phyloP scores from a whole-genome alignment of 2,113 vertebrate genomes.

The Tauraco erythrolophus region DNA sequence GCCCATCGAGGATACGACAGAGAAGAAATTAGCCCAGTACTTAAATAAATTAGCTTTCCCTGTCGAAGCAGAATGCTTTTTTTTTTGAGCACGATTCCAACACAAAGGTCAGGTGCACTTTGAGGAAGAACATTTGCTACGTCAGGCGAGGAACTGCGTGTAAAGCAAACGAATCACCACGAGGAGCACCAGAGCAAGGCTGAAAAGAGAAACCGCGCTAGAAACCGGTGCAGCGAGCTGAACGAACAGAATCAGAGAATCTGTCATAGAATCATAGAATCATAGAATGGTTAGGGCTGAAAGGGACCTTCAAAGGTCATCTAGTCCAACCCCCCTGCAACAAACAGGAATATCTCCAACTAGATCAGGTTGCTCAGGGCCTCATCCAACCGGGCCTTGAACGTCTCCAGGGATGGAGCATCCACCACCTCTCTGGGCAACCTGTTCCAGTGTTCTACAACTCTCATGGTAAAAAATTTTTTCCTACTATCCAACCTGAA shows the following conservation, averaged over 20 bases:
- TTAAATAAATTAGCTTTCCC: neutral
- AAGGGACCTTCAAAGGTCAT: no score
- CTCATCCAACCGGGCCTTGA: no score
- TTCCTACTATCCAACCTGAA: no score
- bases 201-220: neutral
- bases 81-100: neutral
- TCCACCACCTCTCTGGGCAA: no score
- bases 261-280: no score
- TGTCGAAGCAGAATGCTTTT: neutral
- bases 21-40: neutral
- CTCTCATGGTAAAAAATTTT: no score
- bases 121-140: neutral
- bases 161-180: neutral
- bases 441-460: no score
- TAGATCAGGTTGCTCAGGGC: no score
- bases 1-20: neutral
- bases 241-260: neutral
- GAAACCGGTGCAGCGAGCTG: neutral
- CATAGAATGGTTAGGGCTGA: no score
- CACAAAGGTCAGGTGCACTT: neutral
- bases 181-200: accelerated
- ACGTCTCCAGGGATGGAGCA: no score
- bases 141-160: neutral
- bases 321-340: no score
- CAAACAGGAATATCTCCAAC: no score